Conservation (phyloP, 2,888 invertebrate species). For the Ecdyonurus torrentis region DNA sequence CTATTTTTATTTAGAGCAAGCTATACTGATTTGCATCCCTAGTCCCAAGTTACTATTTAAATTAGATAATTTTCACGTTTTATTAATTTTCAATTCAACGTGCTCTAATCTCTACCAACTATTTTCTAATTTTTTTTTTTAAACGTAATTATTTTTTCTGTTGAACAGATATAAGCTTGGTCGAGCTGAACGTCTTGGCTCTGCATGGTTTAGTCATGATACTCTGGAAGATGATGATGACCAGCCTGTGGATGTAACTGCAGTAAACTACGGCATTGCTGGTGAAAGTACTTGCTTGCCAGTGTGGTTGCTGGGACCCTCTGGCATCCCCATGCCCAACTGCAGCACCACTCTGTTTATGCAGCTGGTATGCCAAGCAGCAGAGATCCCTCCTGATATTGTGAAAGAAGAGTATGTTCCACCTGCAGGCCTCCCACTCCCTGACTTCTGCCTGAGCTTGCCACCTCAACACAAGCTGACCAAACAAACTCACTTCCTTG, state of each 20-base stretch:
- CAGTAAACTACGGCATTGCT: background rate
- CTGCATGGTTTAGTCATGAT: background rate
- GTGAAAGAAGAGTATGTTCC: background rate
- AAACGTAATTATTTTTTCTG: too few species aligned
- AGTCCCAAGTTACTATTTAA: too few species aligned
- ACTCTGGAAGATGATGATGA: background rate
- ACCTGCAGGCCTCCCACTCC: background rate
- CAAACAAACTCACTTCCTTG: background rate
- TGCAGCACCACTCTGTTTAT: background rate
- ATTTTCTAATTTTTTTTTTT: too few species aligned
- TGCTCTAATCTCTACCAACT: too few species aligned
- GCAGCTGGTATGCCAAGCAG: background rate
- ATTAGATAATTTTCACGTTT: too few species aligned
- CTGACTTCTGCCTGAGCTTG: background rate
- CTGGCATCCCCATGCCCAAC: background rate
- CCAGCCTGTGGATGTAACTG: background rate
- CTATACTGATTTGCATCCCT: too few species aligned
- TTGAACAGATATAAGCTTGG: background rate
- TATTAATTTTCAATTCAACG: too few species aligned
- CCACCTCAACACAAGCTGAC: background rate
- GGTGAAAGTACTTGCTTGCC: background rate
- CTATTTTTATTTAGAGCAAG: too few species aligned
- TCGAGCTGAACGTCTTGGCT: background rate
- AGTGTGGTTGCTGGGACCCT: background rate
- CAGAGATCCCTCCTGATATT: background rate